These are phyloP conservation scores for Silvanus unidentatus DNA, from an alignment of 2,888 invertebrate genomes.

Conservation along the genomic window DNA sequence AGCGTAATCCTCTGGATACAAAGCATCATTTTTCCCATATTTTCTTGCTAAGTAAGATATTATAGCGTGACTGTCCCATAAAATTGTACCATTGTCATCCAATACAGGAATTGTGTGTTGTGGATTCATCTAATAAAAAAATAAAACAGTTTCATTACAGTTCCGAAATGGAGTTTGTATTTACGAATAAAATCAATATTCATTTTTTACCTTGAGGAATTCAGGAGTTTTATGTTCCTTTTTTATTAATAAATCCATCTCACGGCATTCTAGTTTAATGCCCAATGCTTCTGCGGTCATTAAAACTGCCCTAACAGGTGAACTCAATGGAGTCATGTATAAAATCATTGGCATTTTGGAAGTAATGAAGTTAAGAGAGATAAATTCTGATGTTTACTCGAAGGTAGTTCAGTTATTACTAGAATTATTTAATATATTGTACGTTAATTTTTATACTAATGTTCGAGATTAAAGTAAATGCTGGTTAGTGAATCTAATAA, in stretches of 20 bases:
- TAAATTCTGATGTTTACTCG: too few species aligned
- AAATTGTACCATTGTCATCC: slow-evolving; percentile 50
- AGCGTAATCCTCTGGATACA: slow-evolving; percentile 52
- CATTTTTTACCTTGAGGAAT: slow-evolving; percentile 46
- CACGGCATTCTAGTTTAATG: slow-evolving; percentile 45
- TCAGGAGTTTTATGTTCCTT: slow-evolving; percentile 42
- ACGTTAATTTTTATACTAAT: too few species aligned
- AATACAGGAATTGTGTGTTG: slow-evolving; percentile 1
- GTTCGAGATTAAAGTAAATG: too few species aligned
- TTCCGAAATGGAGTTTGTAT: too few species aligned
- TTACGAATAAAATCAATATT: too few species aligned
- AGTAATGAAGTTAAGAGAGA: too few species aligned
- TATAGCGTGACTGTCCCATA: slow-evolving; percentile 50
- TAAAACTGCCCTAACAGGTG: slow-evolving; percentile 49
- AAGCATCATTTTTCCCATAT: slow-evolving; percentile 49
- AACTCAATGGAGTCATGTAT: slow-evolving; percentile 48
- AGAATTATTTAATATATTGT: too few species aligned
- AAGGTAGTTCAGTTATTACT: too few species aligned
- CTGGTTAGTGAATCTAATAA: too few species aligned
- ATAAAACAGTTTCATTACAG: too few species aligned
- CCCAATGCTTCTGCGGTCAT: slow-evolving; percentile 48
- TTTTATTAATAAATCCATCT: slow-evolving; percentile 46
- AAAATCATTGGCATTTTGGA: slow-evolving; percentile 34
- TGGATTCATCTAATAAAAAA: background rate
- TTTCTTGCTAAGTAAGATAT: slow-evolving; percentile 50